Evolutionary conservation across 2,797 vertebrate species (phyloP).

Genomic region (Babyrousa celebensis): DNA sequence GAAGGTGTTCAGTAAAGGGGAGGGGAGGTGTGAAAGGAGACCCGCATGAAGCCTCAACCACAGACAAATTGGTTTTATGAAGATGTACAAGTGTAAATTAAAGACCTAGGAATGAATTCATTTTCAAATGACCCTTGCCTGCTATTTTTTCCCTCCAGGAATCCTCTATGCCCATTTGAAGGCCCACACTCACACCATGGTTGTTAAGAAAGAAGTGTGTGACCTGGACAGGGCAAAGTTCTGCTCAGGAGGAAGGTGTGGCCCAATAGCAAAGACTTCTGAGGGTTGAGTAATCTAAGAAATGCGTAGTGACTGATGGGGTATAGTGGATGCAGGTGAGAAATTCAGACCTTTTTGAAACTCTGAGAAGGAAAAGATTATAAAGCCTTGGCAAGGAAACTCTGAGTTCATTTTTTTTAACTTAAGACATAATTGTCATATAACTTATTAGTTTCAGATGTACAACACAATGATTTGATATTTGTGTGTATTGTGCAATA

Average conservation of each 20-base stretch:
- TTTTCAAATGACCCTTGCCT: not conserved
- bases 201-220: slow-evolving; percentile 5
- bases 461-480: not conserved
- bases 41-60: not conserved
- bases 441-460: not conserved
- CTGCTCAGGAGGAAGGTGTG: too few relatives aligned
- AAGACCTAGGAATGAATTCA: slow-evolving; percentile 13
- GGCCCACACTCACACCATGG: not conserved
- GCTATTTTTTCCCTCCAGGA: not conserved
- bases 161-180: not conserved
- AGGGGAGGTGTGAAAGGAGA: not conserved
- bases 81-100: not conserved
- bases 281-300: not conserved
- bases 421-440: not conserved
- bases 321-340: not conserved
- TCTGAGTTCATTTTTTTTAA: not conserved
- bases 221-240: not conserved
- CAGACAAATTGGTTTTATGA: not conserved
- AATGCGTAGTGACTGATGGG: not conserved
- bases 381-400: not conserved
- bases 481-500: not conserved
- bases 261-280: not conserved
- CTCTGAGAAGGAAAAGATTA: not conserved
- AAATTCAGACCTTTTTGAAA: not conserved
- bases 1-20: not conserved